Evolutionary conservation across 2,797 vertebrate species (phyloP).

Genomic region (Lepilemur septentrionalis): DNA sequence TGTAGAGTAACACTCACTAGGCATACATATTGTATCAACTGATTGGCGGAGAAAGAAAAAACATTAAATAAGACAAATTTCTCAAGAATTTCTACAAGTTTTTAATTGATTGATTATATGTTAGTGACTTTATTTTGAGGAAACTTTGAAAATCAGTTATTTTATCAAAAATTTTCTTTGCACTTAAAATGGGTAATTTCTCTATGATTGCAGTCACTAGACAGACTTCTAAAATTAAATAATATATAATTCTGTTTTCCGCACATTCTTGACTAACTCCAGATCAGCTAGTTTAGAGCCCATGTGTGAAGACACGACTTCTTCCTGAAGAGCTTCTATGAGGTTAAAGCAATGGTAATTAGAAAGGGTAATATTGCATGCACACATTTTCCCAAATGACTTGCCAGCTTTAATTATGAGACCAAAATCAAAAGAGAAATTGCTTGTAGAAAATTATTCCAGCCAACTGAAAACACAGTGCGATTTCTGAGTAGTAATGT

Average conservation of each 20-base stretch:
- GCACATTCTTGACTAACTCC: background rate
- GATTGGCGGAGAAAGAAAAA: background rate
- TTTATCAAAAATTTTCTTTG: background rate
- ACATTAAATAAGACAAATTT: background rate
- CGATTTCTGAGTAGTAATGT: background rate
- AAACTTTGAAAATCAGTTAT: background rate
- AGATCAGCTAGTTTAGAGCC: too few relatives aligned
- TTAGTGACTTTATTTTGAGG: background rate
- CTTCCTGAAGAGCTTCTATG: background rate
- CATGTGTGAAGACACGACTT: background rate
- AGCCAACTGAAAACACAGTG: background rate
- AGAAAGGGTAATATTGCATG: rapidly evolving
- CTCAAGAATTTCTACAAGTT: background rate
- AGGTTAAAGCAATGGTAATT: background rate
- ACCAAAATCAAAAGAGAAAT: background rate
- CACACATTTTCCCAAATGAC: background rate
- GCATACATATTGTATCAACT: background rate
- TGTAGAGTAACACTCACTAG: background rate
- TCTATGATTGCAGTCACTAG: background rate
- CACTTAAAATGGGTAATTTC: background rate
- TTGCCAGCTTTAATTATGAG: background rate
- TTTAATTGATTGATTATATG: background rate
- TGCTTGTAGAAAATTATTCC: background rate
- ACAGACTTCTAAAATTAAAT: background rate
- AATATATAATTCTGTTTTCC: background rate